Evolutionary conservation across 37 sponge, comb jelly and placozoan genomes (phyloP).

Genomic region (Halichondria panicea): DNA sequence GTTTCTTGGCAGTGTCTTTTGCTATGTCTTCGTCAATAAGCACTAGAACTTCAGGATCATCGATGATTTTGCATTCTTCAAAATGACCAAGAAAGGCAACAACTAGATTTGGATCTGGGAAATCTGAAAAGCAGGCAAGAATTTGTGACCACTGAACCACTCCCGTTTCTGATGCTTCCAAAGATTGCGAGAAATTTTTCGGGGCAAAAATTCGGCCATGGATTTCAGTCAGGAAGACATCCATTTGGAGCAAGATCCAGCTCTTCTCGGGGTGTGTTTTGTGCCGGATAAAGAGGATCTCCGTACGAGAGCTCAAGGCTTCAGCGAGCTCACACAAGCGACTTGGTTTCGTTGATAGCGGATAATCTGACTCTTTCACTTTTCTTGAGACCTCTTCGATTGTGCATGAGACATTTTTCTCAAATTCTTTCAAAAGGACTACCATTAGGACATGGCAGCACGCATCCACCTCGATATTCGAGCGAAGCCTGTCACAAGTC

Average conservation of each 20-base stretch:
- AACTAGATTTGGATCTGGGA: constrained; percentile 16
- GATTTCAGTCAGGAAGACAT: constrained; percentile 29
- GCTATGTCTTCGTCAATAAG: too few species aligned
- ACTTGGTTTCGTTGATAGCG: constrained; percentile 16
- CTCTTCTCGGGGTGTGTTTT: constrained; percentile 1
- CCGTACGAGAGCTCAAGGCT: constrained; percentile 10
- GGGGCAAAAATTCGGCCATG: constrained; percentile 49
- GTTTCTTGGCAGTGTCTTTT: too few species aligned
- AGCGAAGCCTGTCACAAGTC: constrained; percentile 18
- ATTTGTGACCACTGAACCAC: constrained; percentile 25
- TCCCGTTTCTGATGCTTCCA: constrained; percentile 8
- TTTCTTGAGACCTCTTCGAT: constrained; percentile 14
- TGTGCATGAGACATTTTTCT: constrained; percentile 3
- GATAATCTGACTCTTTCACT: constrained; percentile 13
- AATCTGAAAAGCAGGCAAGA: constrained; percentile 5
- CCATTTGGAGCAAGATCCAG: constrained; percentile 45
- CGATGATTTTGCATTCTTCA: constrained; percentile 39
- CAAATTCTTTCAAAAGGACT: constrained; percentile 19
- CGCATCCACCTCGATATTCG: constrained; percentile 10
- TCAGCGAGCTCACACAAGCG: constrained; percentile 42
- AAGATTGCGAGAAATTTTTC: not conserved
- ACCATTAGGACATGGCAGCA: constrained; percentile 46
- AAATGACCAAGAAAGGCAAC: constrained; percentile 28
- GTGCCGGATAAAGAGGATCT: constrained; percentile 41
- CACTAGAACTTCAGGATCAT: constrained; percentile 26